Conservation (phyloP, 2,113 vertebrate genomes). For the Corythoichthys intestinalis region DNA sequence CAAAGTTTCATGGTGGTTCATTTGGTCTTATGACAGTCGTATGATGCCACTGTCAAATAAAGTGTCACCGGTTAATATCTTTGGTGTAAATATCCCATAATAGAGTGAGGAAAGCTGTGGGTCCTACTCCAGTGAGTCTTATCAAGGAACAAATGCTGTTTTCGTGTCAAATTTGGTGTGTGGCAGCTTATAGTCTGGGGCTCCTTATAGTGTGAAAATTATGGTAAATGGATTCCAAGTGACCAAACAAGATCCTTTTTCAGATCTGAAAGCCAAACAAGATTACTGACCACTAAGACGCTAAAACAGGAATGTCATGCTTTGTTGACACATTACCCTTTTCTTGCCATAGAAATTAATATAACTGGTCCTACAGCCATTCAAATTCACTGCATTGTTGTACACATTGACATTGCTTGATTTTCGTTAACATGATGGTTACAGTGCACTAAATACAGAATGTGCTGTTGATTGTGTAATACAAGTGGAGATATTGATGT, state of each 20-base stretch:
- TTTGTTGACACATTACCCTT: not conserved
- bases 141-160: no score
- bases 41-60: no score
- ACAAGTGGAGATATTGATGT: no score
- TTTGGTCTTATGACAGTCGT: no score
- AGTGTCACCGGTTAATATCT: no score
- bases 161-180: no score
- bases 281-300: not conserved
- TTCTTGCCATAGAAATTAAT: not conserved
- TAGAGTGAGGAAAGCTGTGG: no score
- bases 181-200: no score
- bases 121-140: no score
- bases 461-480: not conserved
- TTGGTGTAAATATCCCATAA: no score
- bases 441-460: not conserved
- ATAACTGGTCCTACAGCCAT: not conserved
- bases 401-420: not conserved
- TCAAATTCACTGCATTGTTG: not conserved
- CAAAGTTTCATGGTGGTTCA: no score
- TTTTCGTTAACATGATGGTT: not conserved
- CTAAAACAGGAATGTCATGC: not conserved
- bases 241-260: not conserved
- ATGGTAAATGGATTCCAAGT: not conserved
- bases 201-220: no score
- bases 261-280: constrained; percentile 1